phyloP scores from a whole-genome alignment of 2,113 vertebrate species.

The Lates calcarifer region DNA sequence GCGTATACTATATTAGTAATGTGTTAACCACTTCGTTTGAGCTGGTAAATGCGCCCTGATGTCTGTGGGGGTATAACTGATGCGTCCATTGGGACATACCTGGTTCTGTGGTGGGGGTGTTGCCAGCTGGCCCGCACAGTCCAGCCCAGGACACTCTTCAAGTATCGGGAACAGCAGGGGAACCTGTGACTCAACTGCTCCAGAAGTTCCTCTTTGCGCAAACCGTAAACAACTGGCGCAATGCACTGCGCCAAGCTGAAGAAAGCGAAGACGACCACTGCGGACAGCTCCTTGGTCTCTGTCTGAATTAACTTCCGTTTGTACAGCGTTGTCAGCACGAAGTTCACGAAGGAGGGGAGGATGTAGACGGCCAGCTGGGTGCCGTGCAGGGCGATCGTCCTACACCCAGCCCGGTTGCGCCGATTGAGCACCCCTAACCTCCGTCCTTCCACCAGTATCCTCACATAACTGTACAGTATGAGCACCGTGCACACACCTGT shows the following conservation, averaged over 20 bases:
- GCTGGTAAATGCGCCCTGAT: neutral
- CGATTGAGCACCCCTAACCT: conserved; percentile 81
- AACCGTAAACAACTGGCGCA: conserved; percentile 83
- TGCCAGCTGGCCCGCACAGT: conserved; percentile 63
- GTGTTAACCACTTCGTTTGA: too few species aligned
- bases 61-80: neutral
- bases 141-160: conserved; percentile 80
- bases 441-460: conserved; percentile 79
- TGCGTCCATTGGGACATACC: conserved; percentile 52
- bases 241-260: conserved; percentile 86
- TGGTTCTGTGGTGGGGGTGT: neutral
- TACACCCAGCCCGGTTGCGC: conserved; percentile 78
- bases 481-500: conserved; percentile 75
- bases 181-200: conserved; percentile 77
- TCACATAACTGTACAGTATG: conserved; percentile 83
- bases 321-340: conserved; percentile 57
- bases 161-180: conserved; percentile 71
- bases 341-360: conserved; percentile 84
- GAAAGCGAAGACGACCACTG: conserved; percentile 79
- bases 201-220: conserved; percentile 86
- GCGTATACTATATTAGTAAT: too few species aligned
- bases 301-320: fast-evolving
- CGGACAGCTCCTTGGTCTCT: conserved; percentile 72
- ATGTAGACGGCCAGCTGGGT: conserved; percentile 83
- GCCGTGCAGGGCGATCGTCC: conserved; percentile 82